Conservation (phyloP, 2,888 invertebrate species). For the Neoaliturus tenellus region DNA sequence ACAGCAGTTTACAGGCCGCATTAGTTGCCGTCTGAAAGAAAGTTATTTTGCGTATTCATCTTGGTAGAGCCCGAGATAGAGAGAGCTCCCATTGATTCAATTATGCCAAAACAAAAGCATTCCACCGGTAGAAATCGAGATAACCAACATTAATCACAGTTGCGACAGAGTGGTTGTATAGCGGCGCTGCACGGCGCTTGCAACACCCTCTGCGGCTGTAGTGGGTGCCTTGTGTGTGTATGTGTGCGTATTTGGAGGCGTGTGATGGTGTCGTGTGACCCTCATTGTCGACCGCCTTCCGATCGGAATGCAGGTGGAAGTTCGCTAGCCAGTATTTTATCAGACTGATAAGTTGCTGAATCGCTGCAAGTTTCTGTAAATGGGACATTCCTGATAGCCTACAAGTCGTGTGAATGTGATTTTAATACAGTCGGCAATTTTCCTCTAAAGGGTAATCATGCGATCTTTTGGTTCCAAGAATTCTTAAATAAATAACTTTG, state of each 20-base stretch:
- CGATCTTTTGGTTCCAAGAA: not conserved
- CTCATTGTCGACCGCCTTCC: not conserved
- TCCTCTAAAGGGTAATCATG: not conserved
- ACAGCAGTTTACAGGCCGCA: conserved; percentile 19
- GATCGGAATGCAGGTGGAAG: not conserved
- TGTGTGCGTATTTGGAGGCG: not conserved
- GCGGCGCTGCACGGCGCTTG: not conserved
- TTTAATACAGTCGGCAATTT: not conserved
- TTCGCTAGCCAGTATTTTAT: not conserved
- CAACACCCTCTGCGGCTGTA: conserved; percentile 11
- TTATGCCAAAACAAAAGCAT: conserved; percentile 58
- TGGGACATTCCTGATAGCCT: not conserved
- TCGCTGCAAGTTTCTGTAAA: conserved; percentile 1
- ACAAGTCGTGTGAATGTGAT: not conserved
- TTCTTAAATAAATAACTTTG: no score
- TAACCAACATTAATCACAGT: conserved; percentile 56
- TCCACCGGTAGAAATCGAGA: conserved; percentile 56
- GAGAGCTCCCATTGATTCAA: conserved; percentile 56
- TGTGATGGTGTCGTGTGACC: no score
- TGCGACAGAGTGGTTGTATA: not conserved
- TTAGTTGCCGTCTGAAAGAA: conserved; percentile 40
- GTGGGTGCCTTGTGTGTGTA: not conserved
- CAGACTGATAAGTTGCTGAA: not conserved
- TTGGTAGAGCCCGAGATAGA: not conserved
- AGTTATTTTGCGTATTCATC: conserved; percentile 57